phyloP scores from a whole-genome alignment of 1,140 invertebrate species.

The Bombus waltoni region DNA sequence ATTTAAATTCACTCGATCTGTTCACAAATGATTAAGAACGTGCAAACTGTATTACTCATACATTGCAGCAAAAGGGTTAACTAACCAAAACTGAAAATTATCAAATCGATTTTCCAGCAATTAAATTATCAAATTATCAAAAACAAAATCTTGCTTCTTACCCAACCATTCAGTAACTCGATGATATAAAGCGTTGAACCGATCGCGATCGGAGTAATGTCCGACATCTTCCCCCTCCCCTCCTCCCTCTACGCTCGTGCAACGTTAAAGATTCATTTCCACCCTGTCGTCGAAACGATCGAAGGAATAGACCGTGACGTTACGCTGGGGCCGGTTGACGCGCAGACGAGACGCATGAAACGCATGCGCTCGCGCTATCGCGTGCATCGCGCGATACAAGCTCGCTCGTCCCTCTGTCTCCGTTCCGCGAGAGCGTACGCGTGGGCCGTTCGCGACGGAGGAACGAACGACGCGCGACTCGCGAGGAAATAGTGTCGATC shows the following conservation, averaged over 20 bases:
- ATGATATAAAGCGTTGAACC: not conserved
- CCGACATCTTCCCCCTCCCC: not conserved
- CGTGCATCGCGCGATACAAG: constrained; percentile 30
- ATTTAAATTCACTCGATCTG: too few relatives aligned
- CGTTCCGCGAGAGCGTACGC: constrained; percentile 46
- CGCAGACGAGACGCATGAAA: not conserved
- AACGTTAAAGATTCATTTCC: constrained; percentile 28
- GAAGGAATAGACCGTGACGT: not conserved
- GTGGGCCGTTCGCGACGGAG: constrained; percentile 57
- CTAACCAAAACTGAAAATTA: too few relatives aligned
- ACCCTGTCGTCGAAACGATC: constrained; percentile 11
- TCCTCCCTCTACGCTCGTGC: too few relatives aligned
- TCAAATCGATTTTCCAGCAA: too few relatives aligned
- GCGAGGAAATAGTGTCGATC: constrained; percentile 60
- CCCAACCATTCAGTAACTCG: not conserved
- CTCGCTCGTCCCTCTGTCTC: constrained; percentile 11
- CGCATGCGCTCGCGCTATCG: constrained; percentile 48
- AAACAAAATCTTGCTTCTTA: not conserved
- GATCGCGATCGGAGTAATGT: not conserved
- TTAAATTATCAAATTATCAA: too few relatives aligned
- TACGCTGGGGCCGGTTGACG: not conserved
- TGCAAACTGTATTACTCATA: too few relatives aligned
- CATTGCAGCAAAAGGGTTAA: too few relatives aligned
- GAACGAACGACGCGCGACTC: constrained; percentile 34
- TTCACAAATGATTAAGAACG: too few relatives aligned